phyloP scores from a whole-genome alignment of 2,113 vertebrate species.

The Corythaeola cristata region DNA sequence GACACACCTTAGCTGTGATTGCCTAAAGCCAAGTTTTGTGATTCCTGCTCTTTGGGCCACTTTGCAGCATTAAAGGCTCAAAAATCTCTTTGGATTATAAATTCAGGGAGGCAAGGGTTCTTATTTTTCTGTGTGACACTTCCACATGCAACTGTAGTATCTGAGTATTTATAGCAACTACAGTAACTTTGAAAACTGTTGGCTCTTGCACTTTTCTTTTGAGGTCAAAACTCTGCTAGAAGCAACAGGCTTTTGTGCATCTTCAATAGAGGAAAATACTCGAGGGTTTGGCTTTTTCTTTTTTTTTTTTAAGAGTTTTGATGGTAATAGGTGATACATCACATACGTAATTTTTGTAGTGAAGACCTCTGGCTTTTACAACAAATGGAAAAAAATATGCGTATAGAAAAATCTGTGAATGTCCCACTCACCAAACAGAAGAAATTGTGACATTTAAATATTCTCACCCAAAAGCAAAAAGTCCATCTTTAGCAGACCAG shows the following conservation, averaged over 20 bases:
- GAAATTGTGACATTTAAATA: background rate
- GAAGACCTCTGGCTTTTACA: background rate
- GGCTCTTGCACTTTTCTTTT: background rate
- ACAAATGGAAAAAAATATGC: background rate
- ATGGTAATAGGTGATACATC: background rate
- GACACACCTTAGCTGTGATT: rapidly evolving
- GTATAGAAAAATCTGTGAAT: background rate
- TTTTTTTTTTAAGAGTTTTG: background rate
- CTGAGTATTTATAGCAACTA: background rate
- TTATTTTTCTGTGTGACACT: background rate
- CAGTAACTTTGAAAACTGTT: background rate
- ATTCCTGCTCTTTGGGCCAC: background rate
- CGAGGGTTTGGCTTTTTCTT: background rate
- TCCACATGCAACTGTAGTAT: background rate
- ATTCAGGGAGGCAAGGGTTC: background rate
- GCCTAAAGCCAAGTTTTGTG: rapidly evolving
- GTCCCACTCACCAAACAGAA: background rate
- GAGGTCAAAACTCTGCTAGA: background rate
- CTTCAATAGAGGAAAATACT: background rate
- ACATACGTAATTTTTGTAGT: background rate
- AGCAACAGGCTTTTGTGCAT: background rate
- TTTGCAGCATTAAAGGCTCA: background rate
- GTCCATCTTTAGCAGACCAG: background rate
- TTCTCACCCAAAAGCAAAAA: background rate
- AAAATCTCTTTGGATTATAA: background rate